A percentile compares a stretch with the other conserved stretches of the same genome.
Conservation (phyloP, 1,140 invertebrate species). For the Caerostris darwini region DNA sequence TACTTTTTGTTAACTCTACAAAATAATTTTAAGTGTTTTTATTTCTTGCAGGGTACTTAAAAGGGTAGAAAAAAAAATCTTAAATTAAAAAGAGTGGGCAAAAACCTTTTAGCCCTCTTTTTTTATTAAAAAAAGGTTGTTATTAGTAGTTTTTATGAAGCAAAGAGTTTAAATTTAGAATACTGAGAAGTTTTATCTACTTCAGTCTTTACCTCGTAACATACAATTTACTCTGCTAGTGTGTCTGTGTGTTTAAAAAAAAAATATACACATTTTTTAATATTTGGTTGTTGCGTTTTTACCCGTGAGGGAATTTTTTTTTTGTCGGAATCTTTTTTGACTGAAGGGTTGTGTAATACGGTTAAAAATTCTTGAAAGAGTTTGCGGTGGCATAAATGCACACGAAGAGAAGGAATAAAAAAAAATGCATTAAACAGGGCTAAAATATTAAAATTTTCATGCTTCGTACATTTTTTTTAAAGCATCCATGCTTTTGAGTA, state of each 20-base stretch:
- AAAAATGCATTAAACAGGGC: neutral
- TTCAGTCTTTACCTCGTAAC: neutral
- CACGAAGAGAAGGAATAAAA: neutral
- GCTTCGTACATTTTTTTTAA: neutral
- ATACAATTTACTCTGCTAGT: neutral
- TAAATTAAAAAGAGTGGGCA: neutral
- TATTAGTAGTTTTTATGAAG: constrained; percentile 32
- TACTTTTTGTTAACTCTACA: no score
- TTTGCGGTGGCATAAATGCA: neutral
- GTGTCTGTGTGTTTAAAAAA: no score
- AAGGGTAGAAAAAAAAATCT: no score
- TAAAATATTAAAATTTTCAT: constrained; percentile 41
- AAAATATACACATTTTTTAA: no score
- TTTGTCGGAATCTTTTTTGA: neutral
- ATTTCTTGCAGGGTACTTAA: no score
- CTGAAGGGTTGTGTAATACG: neutral
- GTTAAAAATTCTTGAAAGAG: neutral
- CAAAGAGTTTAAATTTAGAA: neutral
- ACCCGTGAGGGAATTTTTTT: neutral
- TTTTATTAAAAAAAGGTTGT: neutral
- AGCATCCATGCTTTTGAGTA: neutral
- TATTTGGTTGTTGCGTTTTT: neutral
- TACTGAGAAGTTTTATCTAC: neutral
- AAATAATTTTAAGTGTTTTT: no score
- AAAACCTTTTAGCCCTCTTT: neutral